Evolutionary conservation across 2,888 invertebrate genomes (phyloP), one percentile per base, ranked within the genome.

Genomic region (Smittia sp.): DNA sequence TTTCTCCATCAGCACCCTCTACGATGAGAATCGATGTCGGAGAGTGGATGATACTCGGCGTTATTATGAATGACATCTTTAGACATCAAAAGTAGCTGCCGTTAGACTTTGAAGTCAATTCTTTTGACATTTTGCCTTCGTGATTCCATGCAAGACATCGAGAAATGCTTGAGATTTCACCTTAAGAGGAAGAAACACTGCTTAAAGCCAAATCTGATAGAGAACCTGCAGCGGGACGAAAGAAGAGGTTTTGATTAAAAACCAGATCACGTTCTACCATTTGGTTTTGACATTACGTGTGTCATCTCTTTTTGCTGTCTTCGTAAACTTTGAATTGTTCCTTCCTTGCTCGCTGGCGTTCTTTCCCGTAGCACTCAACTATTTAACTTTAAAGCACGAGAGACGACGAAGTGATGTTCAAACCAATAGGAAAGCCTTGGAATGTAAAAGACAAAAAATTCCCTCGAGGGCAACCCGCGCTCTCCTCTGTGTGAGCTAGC

Each of bases 251-350:
- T 72, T 72, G 72, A 72, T 72, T 72, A 72, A 72, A 72, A 72
- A 24, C 27, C 72, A 38, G 52, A 13, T 72, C 72, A 72, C 72
- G 72, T 72, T 32, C 72, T 11, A 62, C 58, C 72, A 72, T 72
- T 72, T 72, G 72, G 72, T 72, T 72, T 72, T 72, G 72, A 62
- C 72, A 58, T 72, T 72, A 72, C 72, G 72, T 72, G 72, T 62
- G 62, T 72, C 72, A 72, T 72, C 58, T 54, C 62, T 72, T 69
- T 69, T 22, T 58, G 58, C 22, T 58, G 18, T 58, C 27, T 72
- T 24, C 38, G 58, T 62, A 39, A 54, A 58, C 62, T 62, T 72
- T 62, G 46, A 68, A 46, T 68, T 68, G 13, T 67, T 22, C 46
- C 3, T 15, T 15, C 46, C 46, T n/a, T 11, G 6, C 46, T 46